Base-by-base conservation (phyloP, 1,140 invertebrate genomes). In the Papilio polyxenes region DNA sequence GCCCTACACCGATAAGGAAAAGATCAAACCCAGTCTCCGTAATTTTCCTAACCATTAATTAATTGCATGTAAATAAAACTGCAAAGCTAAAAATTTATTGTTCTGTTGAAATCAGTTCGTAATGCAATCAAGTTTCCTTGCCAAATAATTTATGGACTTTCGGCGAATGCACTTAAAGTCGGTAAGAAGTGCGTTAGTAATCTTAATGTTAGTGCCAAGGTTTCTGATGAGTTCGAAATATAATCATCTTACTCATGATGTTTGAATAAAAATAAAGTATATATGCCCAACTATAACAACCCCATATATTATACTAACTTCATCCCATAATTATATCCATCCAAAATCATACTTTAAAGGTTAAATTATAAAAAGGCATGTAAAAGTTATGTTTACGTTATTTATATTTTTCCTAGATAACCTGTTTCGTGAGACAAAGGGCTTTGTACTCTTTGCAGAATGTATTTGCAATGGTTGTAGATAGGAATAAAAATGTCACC, bases 141-240 rank as follows among this genome's bases (percentile, higher is more conserved):
- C 72, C 72, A 75, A 75, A 44, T 75, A 44, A 48, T 20, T 74
- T 4, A 13, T 44, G 23, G 72, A 48, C 72, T 75, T 75, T 44
- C 72, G 56, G 15, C 72, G 72, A 48, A 75, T n/a, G 17, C 5
- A 48, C 7, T n/a, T 75, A 31, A 23, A 13, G 11, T 40, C 40
- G 10, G 49, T 44, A 44, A 44, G 49, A 51, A 51, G 49, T 11
- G 49, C 9, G 17, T 59, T 59, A 59, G 56, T n/a, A 59, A 17
- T n/a, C 6, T 17, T 8, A 59, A 59, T 59, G 17, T 7, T 17
- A n/a, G 56, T n/a, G 56, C 56, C 56, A n/a, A 59, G 0, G 13
- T 13, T 8, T 17, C 56, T n/a, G 17, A 7, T 59, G 4, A 17
- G 56, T 59, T 59, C 56, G 56, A 59, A 59, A 5, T 59, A 7